These are phyloP conservation scores for Pogonomyrmex barbatus DNA, from an alignment of 1,140 invertebrate species.

Conservation along the genomic window DNA sequence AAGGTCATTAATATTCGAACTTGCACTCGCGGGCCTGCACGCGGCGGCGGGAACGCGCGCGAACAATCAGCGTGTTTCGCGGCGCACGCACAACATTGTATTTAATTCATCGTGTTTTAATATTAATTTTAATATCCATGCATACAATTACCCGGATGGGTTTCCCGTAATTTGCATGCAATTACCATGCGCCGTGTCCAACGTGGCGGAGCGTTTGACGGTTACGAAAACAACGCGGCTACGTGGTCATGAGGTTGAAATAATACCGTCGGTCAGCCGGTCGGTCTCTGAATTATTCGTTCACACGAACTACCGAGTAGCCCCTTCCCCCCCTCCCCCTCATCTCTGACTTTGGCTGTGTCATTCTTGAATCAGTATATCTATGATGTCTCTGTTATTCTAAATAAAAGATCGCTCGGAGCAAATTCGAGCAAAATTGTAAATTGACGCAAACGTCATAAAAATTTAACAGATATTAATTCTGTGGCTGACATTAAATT, in stretches of 20 bases:
- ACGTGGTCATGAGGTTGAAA: constrained; percentile 37
- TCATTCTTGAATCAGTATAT: background rate
- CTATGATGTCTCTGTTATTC: background rate
- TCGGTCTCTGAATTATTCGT: constrained; percentile 30
- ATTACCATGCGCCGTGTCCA: constrained; percentile 48
- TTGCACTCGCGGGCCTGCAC: constrained; percentile 15
- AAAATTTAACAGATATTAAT: background rate
- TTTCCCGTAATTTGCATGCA: constrained; percentile 62
- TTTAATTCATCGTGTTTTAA: constrained; percentile 63
- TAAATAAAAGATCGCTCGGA: background rate
- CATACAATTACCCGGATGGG: constrained; percentile 58
- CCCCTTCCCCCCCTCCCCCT: background rate
- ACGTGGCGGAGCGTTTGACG: constrained; percentile 46
- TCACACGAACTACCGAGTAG: background rate
- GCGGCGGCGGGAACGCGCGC: background rate
- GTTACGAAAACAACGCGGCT: constrained; percentile 50
- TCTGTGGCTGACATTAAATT: background rate
- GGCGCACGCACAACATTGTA: constrained; percentile 52
- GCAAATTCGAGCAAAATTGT: background rate
- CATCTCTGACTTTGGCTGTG: constrained; percentile 8
- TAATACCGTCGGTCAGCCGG: constrained; percentile 41
- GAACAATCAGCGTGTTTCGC: constrained; percentile 43
- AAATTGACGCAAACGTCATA: background rate
- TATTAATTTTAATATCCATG: constrained; percentile 64
- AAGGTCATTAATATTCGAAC: constrained; percentile 59